Base-by-base conservation (phyloP, 2,113 vertebrate genomes). In the Hylia prasina region DNA sequence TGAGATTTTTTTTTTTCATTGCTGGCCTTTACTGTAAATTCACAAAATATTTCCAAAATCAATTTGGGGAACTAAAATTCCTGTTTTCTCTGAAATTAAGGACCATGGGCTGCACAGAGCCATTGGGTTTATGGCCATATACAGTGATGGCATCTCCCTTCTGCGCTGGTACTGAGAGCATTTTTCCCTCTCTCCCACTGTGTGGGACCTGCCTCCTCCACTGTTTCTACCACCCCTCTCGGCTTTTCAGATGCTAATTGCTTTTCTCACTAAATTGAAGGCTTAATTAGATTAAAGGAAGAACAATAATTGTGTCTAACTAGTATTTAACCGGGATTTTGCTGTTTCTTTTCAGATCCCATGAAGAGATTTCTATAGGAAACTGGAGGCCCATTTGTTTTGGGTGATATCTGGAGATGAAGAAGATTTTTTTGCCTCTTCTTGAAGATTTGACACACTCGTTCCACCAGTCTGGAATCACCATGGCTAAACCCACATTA, bases 261-360 rank as follows among this genome's bases (percentile, higher is more conserved):
- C 86, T 81, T 90, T 93, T 75, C 86, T 94, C 77, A 70, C 86
- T 87, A 92, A 96, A 94, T 81, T 87, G 91, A 96, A 94, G 64
- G 72, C 95, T 95, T 97, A 96, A 95, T 96, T 97, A 96, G 89
- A 95, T 97, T 96, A 94, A 93, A 92, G 3, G 51, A 92, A 92
- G 93, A 95, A 94, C 82, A 95, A 90, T 95, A 94, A 95, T 95
- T 92, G 94, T 50, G 40, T 48, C 93, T 94, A 93, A 94, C 95
- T 81, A 87, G 89, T 78, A 94, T 95, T 95, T 97, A 95, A 89
- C 80, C 11, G 8, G 64, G 93, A 93, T 93, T 95, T 92, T 83
- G 28, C 89, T 87, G 60, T 73, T 96, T 66, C 91, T 92, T 94
- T 95, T 87, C 86, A 90, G 86, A 92, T 93, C 51, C 79, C 22